Base-by-base conservation (phyloP, 2,888 invertebrate genomes). In the Eupsilia transversa region DNA sequence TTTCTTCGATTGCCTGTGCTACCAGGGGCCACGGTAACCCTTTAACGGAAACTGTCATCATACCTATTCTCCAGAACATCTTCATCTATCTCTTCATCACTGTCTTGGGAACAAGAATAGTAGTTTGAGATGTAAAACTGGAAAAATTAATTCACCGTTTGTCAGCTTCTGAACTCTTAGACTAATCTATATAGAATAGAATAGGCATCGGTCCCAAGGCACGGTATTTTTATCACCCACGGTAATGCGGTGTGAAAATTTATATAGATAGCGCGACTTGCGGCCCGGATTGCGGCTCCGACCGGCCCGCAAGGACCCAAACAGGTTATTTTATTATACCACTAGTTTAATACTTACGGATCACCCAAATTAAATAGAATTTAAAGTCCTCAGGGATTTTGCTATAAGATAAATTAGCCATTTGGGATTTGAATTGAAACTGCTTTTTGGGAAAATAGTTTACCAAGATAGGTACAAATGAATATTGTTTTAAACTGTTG, bases 181-280 rank as follows among this genome's bases (percentile, higher is more conserved):
- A 46, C 27, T 86, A 61, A 64, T 64, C 87, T 89, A 67, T 75
- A 14, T 49, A 35, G 43, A 75, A 77, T 77, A 82, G 81, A 75
- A 71, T 74, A 77, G 80, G 74, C 72, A 83, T 80, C 69, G 78
- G 78, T 76, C 68, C 77, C 76, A 64, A 6, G 76, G 69, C 43
- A 43, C 72, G 81, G 88, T 82, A 89, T 89, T 91, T 90, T 90
- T 90, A 91, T 90, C 89, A 88, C 90, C 84, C 74, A 61, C 88
- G 70, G 89, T 91, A 92, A 92, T 91, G 88, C 87, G 77, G 87
- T 88, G 90, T 87, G 90, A 89, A 89, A 91, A 91, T 91, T 89
- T 92, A 91, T 91, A 89, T 76, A 83, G 77, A 84, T 72, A 60
- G 43, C 54, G 73, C 57, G 72, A 72, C 67, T 59, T 69, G 71